These are phyloP conservation scores for Eriocheir sinensis DNA, from an alignment of 1,140 invertebrate species.

Conservation along the genomic window DNA sequence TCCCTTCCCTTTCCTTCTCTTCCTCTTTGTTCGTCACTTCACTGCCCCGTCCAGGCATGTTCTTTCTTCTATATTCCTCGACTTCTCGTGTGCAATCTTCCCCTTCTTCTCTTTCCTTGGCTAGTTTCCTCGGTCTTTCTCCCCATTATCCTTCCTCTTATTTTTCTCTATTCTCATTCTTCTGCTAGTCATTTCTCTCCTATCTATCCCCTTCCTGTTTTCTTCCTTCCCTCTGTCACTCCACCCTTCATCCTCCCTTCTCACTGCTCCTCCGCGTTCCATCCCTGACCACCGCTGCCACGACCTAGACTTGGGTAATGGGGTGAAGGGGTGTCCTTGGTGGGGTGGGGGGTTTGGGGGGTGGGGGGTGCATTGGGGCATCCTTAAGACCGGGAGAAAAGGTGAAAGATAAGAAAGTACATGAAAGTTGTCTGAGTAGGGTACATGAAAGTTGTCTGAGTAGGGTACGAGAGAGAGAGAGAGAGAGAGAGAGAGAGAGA, in stretches of 20 bases:
- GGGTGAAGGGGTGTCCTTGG: too few species aligned
- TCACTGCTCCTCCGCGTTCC: background rate
- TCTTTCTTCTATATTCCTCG: constrained; percentile 4
- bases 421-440: too few species aligned
- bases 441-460: background rate
- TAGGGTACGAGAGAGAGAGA: background rate
- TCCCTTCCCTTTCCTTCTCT: background rate
- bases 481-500: background rate
- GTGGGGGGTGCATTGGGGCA: too few species aligned
- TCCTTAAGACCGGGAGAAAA: too few species aligned
- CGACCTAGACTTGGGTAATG: too few species aligned
- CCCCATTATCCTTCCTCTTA: background rate
- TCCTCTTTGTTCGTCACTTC: background rate
- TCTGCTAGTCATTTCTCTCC: too few species aligned
- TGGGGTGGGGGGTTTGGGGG: too few species aligned
- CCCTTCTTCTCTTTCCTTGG: background rate
- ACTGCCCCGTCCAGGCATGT: too few species aligned
- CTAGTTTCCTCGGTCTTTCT: background rate
- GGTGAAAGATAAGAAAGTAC: background rate
- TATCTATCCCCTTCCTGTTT: too few species aligned
- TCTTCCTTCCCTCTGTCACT: background rate
- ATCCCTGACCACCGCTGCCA: background rate
- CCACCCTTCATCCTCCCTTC: background rate
- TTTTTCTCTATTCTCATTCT: background rate
- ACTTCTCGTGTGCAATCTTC: background rate